Evolutionary conservation across 1,140 invertebrate species (phyloP).

Genomic region (Diorhabda elongata): DNA sequence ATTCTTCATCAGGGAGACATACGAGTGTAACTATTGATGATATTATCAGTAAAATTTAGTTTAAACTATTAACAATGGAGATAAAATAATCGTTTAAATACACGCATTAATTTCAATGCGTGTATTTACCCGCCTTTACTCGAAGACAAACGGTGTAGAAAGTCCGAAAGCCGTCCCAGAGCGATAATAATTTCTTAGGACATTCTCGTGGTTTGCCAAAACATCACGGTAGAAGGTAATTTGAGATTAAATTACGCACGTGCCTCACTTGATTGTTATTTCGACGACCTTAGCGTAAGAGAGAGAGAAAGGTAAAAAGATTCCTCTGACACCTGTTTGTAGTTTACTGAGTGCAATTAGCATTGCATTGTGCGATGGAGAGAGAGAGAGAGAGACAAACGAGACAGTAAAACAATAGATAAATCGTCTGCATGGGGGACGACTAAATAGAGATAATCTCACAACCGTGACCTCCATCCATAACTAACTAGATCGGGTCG

Average conservation of each 20-base stretch:
- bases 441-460: conserved; percentile 17
- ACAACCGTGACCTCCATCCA: conserved; percentile 26
- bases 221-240: conserved; percentile 12
- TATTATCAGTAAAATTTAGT: too few relatives aligned
- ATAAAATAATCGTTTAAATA: too few relatives aligned
- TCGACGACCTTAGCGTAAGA: conserved; percentile 11
- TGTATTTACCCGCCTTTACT: too few relatives aligned
- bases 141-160: too few relatives aligned
- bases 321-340: conserved; percentile 19
- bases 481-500: conserved; percentile 26
- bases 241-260: conserved; percentile 18
- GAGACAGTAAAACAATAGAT: conserved; percentile 16
- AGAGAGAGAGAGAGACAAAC: not conserved
- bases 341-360: conserved; percentile 18
- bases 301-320: conserved; percentile 8
- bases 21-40: too few relatives aligned
- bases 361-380: conserved; percentile 12
- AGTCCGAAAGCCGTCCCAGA: not conserved
- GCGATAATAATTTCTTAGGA: not conserved
- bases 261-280: conserved; percentile 16
- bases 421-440: conserved; percentile 12
- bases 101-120: too few relatives aligned
- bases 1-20: too few relatives aligned
- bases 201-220: conserved; percentile 10
- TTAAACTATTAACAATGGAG: too few relatives aligned